phyloP scores from a whole-genome alignment of 2,113 vertebrate genomes.

The Columba janthina region DNA sequence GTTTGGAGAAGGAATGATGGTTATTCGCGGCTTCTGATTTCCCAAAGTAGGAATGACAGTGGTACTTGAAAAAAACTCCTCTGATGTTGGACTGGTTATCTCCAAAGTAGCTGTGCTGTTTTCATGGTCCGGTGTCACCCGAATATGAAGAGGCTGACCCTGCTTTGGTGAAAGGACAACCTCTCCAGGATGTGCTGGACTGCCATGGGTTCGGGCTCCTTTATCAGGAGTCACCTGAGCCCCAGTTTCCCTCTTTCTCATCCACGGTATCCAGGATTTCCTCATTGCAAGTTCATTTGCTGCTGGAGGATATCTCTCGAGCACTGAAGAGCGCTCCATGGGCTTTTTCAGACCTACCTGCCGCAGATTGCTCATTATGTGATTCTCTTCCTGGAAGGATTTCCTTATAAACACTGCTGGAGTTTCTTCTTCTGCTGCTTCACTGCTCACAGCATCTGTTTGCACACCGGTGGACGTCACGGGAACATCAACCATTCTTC shows the following conservation, averaged over 20 bases:
- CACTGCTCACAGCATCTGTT: conserved; percentile 78
- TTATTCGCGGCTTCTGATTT: conserved; percentile 91
- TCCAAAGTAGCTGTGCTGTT: conserved; percentile 93
- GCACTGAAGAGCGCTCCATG: conserved; percentile 79
- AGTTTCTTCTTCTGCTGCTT: conserved; percentile 85
- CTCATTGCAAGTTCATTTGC: conserved; percentile 81
- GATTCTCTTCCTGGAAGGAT: conserved; percentile 94
- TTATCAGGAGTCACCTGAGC: conserved; percentile 74
- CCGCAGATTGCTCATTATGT: conserved; percentile 93
- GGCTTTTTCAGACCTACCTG: conserved; percentile 87
- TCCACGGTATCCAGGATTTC: conserved; percentile 91
- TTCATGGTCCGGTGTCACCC: conserved; percentile 89
- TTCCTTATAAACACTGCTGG: conserved; percentile 92
- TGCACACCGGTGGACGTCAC: conserved; percentile 89
- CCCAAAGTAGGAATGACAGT: conserved; percentile 94
- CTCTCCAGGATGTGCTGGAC: conserved; percentile 69
- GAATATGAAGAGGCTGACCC: conserved; percentile 91
- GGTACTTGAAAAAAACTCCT: conserved; percentile 94
- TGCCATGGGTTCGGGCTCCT: conserved; percentile 66
- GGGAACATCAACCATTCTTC: conserved; percentile 87
- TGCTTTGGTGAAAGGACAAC: conserved; percentile 84
- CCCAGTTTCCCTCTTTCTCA: conserved; percentile 85
- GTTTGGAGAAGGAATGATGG: conserved; percentile 89
- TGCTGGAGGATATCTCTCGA: conserved; percentile 90
- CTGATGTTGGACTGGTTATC: conserved; percentile 89